Percentiles rank a stretch among this genome's conserved stretches.
Conservation (phyloP, 2,888 invertebrate genomes). For the Aporophyla nigra region DNA sequence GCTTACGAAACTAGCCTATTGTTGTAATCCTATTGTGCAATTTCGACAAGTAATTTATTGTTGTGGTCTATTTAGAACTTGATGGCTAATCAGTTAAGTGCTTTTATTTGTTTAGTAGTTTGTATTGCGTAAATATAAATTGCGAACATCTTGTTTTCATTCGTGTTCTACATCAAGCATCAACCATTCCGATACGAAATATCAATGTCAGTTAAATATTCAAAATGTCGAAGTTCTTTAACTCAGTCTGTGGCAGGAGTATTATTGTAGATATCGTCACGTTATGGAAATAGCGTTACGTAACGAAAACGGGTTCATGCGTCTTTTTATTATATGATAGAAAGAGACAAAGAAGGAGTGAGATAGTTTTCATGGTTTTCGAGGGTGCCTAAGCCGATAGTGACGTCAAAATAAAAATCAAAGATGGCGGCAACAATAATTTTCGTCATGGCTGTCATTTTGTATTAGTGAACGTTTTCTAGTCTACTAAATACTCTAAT, state of each 20-base stretch:
- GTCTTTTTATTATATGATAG: too few species aligned
- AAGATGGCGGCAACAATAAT: too few species aligned
- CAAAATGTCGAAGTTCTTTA: not conserved
- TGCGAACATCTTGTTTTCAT: not conserved
- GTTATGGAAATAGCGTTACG: too few species aligned
- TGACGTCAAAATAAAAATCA: too few species aligned
- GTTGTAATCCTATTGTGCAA: constrained; percentile 50
- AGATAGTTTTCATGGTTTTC: too few species aligned
- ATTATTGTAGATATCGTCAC: too few species aligned
- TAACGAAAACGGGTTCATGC: too few species aligned
- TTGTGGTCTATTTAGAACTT: constrained; percentile 22
- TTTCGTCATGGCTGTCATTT: too few species aligned
- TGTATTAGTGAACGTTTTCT: not conserved
- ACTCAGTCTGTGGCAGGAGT: too few species aligned
- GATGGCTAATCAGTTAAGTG: not conserved
- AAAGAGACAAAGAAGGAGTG: too few species aligned
- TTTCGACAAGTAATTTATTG: constrained; percentile 44
- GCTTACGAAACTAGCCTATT: constrained; percentile 55
- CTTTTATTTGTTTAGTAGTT: constrained; percentile 19
- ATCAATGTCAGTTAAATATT: not conserved
- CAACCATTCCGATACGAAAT: not conserved
- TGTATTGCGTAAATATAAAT: not conserved
- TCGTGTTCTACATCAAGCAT: too few species aligned
- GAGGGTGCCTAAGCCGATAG: too few species aligned
- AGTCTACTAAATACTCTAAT: not conserved